These are phyloP conservation scores for Halichoerus grypus DNA, from an alignment of 2,113 vertebrate species.

Conservation along the genomic window DNA sequence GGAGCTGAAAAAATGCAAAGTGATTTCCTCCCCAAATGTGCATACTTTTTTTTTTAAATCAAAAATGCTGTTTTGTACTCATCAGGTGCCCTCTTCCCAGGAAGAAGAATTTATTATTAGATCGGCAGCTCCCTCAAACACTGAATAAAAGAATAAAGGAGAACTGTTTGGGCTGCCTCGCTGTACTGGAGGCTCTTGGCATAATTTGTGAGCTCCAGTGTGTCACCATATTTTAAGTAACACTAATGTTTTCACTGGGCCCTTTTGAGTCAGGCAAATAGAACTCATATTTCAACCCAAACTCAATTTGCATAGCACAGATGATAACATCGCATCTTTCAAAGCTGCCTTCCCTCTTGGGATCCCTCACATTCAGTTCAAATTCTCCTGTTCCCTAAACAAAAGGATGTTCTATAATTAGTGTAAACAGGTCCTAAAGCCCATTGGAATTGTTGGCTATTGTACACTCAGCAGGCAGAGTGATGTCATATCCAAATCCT, in stretches of 20 bases:
- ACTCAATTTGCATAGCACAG: slow-evolving; percentile 65
- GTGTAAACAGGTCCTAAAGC: slow-evolving; percentile 47
- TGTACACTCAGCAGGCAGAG: slow-evolving; percentile 54
- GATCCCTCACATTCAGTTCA: slow-evolving; percentile 51
- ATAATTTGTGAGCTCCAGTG: background rate
- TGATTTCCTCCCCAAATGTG: background rate
- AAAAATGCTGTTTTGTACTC: slow-evolving; percentile 63
- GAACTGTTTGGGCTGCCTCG: background rate
- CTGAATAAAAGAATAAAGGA: slow-evolving; percentile 74
- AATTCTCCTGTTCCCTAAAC: slow-evolving; percentile 51
- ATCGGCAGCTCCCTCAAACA: slow-evolving; percentile 33
- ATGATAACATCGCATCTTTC: slow-evolving; percentile 57
- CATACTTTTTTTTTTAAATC: background rate
- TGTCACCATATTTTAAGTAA: slow-evolving; percentile 35
- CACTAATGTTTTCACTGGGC: slow-evolving; percentile 48
- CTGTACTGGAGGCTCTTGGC: background rate
- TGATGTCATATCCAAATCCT: slow-evolving; percentile 41
- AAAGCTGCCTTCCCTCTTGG: slow-evolving; percentile 37
- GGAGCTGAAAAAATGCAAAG: slow-evolving; percentile 48
- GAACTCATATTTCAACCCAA: slow-evolving; percentile 65
- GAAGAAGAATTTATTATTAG: slow-evolving; percentile 72
- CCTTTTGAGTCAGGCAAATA: slow-evolving; percentile 61
- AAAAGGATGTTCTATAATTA: slow-evolving; percentile 68
- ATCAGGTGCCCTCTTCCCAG: slow-evolving; percentile 43
- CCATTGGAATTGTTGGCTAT: slow-evolving; percentile 32